phyloP scores from a whole-genome alignment of 2,113 vertebrate species.

The Brachypodius melanocephalos region DNA sequence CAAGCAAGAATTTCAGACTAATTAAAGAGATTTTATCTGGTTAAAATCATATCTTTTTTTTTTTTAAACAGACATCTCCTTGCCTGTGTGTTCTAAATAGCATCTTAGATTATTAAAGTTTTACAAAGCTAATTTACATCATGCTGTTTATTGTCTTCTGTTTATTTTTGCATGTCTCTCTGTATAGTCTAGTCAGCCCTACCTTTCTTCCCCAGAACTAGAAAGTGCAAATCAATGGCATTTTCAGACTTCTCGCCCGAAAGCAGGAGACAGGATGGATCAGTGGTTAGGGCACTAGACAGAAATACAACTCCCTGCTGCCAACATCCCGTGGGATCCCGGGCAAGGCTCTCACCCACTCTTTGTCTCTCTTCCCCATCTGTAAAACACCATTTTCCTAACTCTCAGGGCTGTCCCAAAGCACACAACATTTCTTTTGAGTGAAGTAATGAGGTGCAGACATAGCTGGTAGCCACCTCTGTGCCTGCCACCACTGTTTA shows the following conservation, averaged over 20 bases:
- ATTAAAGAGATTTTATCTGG: constrained; percentile 50
- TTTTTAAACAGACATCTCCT: neutral
- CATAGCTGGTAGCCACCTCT: neutral
- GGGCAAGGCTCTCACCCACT: neutral
- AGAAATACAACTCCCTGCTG: neutral
- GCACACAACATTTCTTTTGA: neutral
- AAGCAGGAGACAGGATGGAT: constrained; percentile 33
- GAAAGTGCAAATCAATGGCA: constrained; percentile 32
- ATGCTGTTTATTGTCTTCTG: neutral
- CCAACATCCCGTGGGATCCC: neutral
- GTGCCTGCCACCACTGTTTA: neutral
- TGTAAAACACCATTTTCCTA: constrained; percentile 1
- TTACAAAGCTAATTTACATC: neutral
- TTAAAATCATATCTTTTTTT: neutral
- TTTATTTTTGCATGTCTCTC: constrained; percentile 52
- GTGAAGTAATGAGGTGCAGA: neutral
- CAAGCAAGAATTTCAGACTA: constrained; percentile 34
- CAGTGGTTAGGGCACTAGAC: constrained; percentile 15
- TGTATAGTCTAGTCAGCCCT: neutral
- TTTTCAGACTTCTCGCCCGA: constrained; percentile 5
- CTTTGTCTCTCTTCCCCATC: neutral
- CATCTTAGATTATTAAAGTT: neutral
- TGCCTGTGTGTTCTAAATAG: neutral
- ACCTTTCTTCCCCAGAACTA: neutral
- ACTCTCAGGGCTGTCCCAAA: neutral